Percentiles rank a stretch among this genome's conserved stretches.
Evolutionary conservation across 2,113 vertebrate species (phyloP).

Genomic region (Sceloporus tristichus): DNA sequence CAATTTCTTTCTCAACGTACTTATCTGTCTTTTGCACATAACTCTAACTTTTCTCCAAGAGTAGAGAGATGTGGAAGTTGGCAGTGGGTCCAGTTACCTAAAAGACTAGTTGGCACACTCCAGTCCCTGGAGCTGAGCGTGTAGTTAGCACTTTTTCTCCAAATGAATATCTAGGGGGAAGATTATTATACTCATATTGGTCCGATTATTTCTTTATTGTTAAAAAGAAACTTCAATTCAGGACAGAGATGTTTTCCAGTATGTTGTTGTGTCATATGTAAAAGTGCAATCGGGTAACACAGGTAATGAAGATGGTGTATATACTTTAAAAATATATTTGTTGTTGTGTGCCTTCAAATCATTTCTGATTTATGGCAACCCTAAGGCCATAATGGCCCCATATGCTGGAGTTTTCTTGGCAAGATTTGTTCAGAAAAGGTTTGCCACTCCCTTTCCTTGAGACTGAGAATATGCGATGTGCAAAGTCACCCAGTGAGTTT

Average conservation of each 20-base stretch:
- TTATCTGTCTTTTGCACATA: constrained; percentile 70
- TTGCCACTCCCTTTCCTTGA: too few relatives aligned
- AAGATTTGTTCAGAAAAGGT: too few relatives aligned
- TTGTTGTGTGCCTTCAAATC: too few relatives aligned
- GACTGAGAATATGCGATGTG: too few relatives aligned
- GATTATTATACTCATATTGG: not conserved
- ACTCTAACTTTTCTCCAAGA: constrained; percentile 54
- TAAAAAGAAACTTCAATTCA: not conserved
- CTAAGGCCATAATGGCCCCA: too few relatives aligned
- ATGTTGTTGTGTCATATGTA: not conserved
- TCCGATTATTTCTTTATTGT: not conserved
- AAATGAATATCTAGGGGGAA: not conserved
- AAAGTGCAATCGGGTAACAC: not conserved
- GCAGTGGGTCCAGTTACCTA: constrained; percentile 36
- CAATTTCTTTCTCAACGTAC: constrained; percentile 52
- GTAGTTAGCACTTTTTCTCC: constrained; percentile 12
- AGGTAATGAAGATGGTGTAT: not conserved
- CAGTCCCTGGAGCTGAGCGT: constrained; percentile 46
- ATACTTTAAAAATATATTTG: not conserved
- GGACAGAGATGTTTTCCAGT: not conserved
- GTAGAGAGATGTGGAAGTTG: constrained; percentile 47
- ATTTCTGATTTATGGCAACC: too few relatives aligned
- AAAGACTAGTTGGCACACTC: constrained; percentile 48
- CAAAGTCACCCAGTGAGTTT: too few relatives aligned
- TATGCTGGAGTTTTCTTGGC: too few relatives aligned